phyloP scores from a whole-genome alignment of 2,113 vertebrate species.

The Esox niger region DNA sequence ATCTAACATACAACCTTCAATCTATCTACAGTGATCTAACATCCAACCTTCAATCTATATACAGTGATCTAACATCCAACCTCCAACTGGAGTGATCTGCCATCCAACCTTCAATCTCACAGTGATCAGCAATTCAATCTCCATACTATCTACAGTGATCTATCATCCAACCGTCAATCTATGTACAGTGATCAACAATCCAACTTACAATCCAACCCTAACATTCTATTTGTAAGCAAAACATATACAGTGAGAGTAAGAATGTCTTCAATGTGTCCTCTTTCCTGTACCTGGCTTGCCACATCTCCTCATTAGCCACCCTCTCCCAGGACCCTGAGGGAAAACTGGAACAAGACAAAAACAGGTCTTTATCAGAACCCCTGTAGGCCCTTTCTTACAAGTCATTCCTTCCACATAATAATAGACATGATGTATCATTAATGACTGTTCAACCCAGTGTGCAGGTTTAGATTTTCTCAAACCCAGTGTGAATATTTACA shows the following conservation, averaged over 20 bases:
- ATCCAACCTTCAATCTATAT: too few species aligned
- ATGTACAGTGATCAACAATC: too few species aligned
- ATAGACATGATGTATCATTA: too few species aligned
- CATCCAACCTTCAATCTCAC: too few species aligned
- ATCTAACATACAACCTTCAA: too few species aligned
- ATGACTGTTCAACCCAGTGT: background rate
- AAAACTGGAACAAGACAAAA: conserved; percentile 76
- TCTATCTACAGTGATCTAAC: too few species aligned
- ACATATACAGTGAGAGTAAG: conserved; percentile 18
- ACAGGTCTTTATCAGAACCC: conserved; percentile 40
- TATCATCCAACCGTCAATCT: too few species aligned
- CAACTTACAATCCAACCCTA: too few species aligned
- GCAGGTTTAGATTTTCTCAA: background rate
- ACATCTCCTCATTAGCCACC: conserved; percentile 98
- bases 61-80: too few species aligned
- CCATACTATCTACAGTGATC: too few species aligned
- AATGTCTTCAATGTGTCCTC: conserved; percentile 18
- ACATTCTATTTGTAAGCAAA: conserved; percentile 41
- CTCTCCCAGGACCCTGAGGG: conserved; percentile 89
- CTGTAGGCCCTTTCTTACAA: conserved; percentile 38
- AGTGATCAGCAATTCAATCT: too few species aligned
- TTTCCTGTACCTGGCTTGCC: conserved; percentile 90
- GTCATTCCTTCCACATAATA: background rate
- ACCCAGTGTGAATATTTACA: background rate
- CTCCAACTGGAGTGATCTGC: too few species aligned